Percentiles rank a stretch among this genome's conserved stretches.
Conservation (phyloP, 2,797 vertebrate genomes). For the Adrianichthys oophorus region DNA sequence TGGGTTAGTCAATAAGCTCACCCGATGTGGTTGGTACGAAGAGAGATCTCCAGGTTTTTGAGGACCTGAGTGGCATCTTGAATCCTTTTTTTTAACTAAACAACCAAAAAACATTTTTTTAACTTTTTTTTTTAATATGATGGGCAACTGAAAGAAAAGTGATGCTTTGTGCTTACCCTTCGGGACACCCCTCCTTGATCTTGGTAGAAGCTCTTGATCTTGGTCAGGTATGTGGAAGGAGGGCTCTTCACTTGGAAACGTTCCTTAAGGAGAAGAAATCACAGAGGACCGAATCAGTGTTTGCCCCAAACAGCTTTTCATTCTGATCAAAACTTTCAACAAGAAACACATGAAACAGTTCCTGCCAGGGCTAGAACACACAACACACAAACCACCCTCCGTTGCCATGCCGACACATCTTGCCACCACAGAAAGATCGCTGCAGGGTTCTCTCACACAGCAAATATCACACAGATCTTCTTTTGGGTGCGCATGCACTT, state of each 20-base stretch:
- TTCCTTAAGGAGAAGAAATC: conserved; percentile 76
- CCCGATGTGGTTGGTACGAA: conserved; percentile 98
- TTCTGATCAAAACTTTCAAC: too few species aligned
- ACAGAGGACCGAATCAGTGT: conserved; percentile 5
- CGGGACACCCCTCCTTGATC: conserved; percentile 89
- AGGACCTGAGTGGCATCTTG: conserved; percentile 95
- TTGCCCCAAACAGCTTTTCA: too few species aligned
- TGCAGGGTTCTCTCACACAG: conserved; percentile 12
- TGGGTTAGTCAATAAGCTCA: conserved; percentile 57
- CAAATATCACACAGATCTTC: conserved; percentile 11
- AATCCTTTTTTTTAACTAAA: conserved; percentile 88
- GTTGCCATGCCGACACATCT: conserved; percentile 60
- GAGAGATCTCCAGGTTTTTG: conserved; percentile 94
- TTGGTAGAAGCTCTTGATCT: conserved; percentile 90
- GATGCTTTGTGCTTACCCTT: conserved; percentile 76
- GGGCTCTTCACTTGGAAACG: conserved; percentile 97
- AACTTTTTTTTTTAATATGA: neutral
- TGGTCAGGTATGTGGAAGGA: conserved; percentile 88
- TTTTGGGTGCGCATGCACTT: conserved; percentile 9
- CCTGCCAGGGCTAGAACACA: conserved; percentile 14
- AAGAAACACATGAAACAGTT: conserved; percentile 6
- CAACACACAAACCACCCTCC: conserved; percentile 23
- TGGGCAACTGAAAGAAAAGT: conserved; percentile 3
- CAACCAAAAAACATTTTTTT: conserved; percentile 5
- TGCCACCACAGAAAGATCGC: conserved; percentile 31